phyloP scores from a whole-genome alignment of 1,140 invertebrate genomes.

The Cotesia typhae region DNA sequence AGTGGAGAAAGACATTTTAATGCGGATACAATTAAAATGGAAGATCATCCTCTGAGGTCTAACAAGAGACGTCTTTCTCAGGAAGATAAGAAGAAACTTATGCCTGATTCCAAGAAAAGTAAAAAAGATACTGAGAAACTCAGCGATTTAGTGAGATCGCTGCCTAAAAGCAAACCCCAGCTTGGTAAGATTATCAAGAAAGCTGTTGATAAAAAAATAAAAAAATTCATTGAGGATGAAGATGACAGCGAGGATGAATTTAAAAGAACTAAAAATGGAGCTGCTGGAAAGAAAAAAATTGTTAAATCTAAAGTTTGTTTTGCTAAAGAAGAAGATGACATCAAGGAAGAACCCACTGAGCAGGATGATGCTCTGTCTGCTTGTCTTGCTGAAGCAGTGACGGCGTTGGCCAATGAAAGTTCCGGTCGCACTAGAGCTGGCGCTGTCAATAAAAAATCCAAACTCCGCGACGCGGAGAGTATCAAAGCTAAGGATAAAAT shows the following conservation, averaged over 20 bases:
- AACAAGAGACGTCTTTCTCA: constrained; percentile 45
- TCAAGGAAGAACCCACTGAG: constrained; percentile 43
- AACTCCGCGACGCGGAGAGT: constrained; percentile 51
- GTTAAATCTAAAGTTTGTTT: constrained; percentile 47
- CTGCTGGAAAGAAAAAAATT: constrained; percentile 45
- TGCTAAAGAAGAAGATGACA: constrained; percentile 40
- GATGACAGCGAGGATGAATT: constrained; percentile 36
- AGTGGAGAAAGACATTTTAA: constrained; percentile 40
- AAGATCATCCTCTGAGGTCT: constrained; percentile 45
- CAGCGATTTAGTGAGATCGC: neutral
- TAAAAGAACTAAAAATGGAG: constrained; percentile 37
- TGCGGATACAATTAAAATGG: constrained; percentile 37
- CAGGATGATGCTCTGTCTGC: constrained; percentile 56
- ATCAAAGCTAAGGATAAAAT: constrained; percentile 56
- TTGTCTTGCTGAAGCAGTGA: constrained; percentile 60
- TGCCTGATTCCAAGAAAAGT: constrained; percentile 34
- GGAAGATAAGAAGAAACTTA: constrained; percentile 41
- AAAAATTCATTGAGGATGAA: constrained; percentile 16
- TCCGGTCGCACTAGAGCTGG: constrained; percentile 42
- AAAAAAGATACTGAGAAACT: constrained; percentile 39
- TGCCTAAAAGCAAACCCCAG: constrained; percentile 34
- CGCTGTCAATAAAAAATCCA: constrained; percentile 52
- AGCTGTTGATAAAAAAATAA: neutral
- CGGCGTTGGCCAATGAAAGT: constrained; percentile 54
- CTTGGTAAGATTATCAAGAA: constrained; percentile 1